Evolutionary conservation across 2,113 vertebrate genomes (phyloP), one percentile per base, ranked within the genome.

Genomic region (Cairina moschata): DNA sequence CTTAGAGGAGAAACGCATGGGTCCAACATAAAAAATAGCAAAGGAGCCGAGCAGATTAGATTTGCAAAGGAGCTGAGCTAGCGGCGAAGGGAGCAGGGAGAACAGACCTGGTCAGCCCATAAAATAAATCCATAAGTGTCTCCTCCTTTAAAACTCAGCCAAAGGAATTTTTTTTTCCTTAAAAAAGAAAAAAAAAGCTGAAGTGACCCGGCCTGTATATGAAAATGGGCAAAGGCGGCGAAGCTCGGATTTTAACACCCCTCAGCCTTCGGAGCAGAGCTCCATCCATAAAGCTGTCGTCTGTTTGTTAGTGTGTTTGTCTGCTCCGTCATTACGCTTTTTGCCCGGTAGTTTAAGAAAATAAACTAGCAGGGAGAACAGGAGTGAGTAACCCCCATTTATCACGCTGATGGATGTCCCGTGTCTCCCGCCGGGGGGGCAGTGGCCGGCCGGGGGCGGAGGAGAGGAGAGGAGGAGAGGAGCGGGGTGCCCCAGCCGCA

Each of bases 1-100:
- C 97, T 98, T 97, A 97, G 96, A 96, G 82, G 93, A 97, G 92
- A 95, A 97, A 96, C 60, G 95, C 95, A 94, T 93, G 96, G 91
- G 95, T 88, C 91, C 91, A 91, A 96, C 95, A 93, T 96, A 95
- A 97, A 97, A 97, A 97, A 97, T 95, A 95, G 97, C 90, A 87
- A 93, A 90, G 94, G 95, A 95, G 95, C 76, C 82, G 76, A 88
- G 91, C 89, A 95, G 97, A 97, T 97, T 97, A 97, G 94, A 86
- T 96, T 97, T 95, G 95, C 87, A 95, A 97, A 97, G 75, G 82
- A 96, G 93, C 60, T 59, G 93, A 92, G 84, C 92, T 96, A 89
- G 77, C 63, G 79, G 88, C 5, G 21, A 55, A 69, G 82, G 73
- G 73, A 95, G 77, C 65, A 40, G 82, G 54, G 79, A 94, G 46